phyloP scores from a whole-genome alignment of 2,113 vertebrate genomes.

The Melanotaenia duboulayi region DNA sequence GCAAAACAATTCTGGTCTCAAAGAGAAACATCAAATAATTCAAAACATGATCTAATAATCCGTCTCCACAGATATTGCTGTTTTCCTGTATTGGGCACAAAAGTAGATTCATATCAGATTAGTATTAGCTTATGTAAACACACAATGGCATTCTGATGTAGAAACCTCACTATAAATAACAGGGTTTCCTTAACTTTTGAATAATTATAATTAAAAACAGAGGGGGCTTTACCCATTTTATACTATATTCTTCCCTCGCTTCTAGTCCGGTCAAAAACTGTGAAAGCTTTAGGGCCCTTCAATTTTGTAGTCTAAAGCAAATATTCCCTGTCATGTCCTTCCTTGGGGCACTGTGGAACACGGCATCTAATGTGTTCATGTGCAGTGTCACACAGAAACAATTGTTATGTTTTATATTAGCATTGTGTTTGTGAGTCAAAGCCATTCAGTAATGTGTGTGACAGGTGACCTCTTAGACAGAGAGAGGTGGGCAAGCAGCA shows the following conservation, averaged over 20 bases:
- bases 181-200: background rate
- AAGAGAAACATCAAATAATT: background rate
- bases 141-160: background rate
- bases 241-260: no score
- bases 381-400: constrained; percentile 13
- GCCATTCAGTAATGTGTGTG: constrained; percentile 11
- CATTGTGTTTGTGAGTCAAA: constrained; percentile 39
- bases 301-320: background rate
- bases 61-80: background rate
- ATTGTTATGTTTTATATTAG: constrained; percentile 48
- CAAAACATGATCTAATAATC: background rate
- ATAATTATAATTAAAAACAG: background rate
- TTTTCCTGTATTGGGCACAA: background rate
- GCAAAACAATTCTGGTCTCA: background rate
- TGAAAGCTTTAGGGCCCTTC: background rate
- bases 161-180: background rate
- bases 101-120: no score
- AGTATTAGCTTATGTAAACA: no score
- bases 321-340: background rate
- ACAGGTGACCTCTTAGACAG: constrained; percentile 33
- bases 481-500: constrained; percentile 22
- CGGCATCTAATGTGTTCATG: constrained; percentile 8
- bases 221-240: background rate
- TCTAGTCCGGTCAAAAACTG: background rate
- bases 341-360: background rate